Conservation (phyloP, 2,888 invertebrate genomes). For the Temnothorax rugatulus region DNA sequence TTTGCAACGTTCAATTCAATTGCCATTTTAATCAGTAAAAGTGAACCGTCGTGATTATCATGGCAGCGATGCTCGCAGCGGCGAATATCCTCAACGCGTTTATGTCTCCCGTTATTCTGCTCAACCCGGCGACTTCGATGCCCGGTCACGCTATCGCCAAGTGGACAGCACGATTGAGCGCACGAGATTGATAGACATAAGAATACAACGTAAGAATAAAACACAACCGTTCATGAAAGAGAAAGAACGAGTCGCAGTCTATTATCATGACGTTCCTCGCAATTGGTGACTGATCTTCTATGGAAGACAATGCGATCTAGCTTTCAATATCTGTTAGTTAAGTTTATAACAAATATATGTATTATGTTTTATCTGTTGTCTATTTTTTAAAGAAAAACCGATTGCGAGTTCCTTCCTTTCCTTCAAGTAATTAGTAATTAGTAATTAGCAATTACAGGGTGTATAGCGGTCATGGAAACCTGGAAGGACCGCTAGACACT, state of each 20-base stretch:
- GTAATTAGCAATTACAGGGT: not conserved
- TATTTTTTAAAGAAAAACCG: not conserved
- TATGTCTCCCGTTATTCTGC: slow-evolving; percentile 82
- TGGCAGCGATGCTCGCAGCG: slow-evolving; percentile 26
- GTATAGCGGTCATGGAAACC: too few relatives aligned
- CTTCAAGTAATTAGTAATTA: not conserved
- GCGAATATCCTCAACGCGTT: slow-evolving; percentile 72
- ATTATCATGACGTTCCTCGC: not conserved
- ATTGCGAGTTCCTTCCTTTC: too few relatives aligned
- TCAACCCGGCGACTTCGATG: slow-evolving; percentile 74
- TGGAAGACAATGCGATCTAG: not conserved
- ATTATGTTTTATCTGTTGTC: not conserved
- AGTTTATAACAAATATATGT: not conserved
- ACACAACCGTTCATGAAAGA: not conserved
- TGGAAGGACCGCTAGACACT: too few relatives aligned
- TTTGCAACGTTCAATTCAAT: slow-evolving; percentile 24
- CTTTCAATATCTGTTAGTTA: not conserved
- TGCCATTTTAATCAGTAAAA: slow-evolving; percentile 70
- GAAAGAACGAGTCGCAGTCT: not conserved
- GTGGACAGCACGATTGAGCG: slow-evolving; percentile 24
- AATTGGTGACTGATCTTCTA: slow-evolving; percentile 3
- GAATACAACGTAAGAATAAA: not conserved
- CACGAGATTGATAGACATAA: slow-evolving; percentile 40
- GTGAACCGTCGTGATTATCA: slow-evolving; percentile 54
- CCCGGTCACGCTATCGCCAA: slow-evolving; percentile 51